Evolutionary conservation across 2,113 vertebrate genomes (phyloP).

Genomic region (Candoia aspera): DNA sequence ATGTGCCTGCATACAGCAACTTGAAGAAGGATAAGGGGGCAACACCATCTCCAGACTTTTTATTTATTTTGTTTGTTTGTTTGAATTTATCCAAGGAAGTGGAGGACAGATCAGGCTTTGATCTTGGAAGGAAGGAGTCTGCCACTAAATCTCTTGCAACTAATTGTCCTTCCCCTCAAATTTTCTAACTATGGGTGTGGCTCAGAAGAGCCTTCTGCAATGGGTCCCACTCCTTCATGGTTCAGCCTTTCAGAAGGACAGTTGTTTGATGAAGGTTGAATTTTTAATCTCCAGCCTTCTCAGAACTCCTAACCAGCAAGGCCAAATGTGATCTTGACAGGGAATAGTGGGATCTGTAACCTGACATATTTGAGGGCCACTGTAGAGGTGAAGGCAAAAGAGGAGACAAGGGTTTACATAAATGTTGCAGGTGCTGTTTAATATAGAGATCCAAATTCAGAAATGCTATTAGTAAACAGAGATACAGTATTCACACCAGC

Average conservation of each 20-base stretch:
- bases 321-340: neutral
- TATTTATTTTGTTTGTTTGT: too few relatives aligned
- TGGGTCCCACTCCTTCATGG: neutral
- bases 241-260: neutral
- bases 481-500: neutral
- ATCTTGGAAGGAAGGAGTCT: too few relatives aligned
- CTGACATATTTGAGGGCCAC: neutral
- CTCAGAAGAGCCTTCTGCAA: neutral
- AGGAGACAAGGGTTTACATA: neutral
- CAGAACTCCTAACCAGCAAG: neutral
- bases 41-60: neutral
- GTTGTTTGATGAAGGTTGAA: neutral
- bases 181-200: neutral
- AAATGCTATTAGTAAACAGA: neutral
- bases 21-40: neutral
- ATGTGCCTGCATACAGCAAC: neutral
- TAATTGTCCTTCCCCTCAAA: too few relatives aligned
- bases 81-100: too few relatives aligned
- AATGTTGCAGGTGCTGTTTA: neutral
- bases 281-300: neutral
- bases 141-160: too few relatives aligned
- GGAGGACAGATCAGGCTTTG: too few relatives aligned
- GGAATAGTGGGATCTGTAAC: neutral
- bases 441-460: neutral
- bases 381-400: neutral